Percentiles rank a stretch among this genome's conserved stretches.
Conservation (phyloP, 2,113 vertebrate species). For the Vulpes vulpes region DNA sequence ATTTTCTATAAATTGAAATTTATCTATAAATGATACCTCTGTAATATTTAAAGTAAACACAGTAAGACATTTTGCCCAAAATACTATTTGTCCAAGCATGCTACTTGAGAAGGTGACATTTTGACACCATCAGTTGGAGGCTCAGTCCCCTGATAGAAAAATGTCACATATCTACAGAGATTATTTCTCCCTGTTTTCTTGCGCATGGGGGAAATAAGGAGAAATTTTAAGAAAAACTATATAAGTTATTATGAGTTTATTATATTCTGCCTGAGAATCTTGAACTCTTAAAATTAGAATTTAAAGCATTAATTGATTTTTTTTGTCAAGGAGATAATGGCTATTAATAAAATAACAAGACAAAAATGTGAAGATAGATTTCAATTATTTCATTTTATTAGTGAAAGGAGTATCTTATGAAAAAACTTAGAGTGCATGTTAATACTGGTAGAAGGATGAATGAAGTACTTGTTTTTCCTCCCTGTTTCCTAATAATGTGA, state of each 20-base stretch:
- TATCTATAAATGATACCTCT: not conserved
- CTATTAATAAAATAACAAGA: not conserved
- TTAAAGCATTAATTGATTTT: constrained; percentile 16
- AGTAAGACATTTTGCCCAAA: not conserved
- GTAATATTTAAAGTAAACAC: constrained; percentile 15
- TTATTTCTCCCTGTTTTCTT: not conserved
- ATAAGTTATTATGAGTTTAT: not conserved
- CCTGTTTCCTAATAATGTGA: not conserved
- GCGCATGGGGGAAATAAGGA: not conserved
- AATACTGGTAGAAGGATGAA: not conserved
- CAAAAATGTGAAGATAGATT: not conserved
- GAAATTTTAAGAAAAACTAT: not conserved
- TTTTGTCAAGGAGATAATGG: not conserved
- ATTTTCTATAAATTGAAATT: not conserved
- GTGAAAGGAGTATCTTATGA: not conserved
- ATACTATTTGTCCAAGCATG: not conserved
- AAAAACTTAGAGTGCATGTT: not conserved
- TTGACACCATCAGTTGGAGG: constrained; percentile 13
- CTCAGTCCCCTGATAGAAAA: not conserved
- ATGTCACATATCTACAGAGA: not conserved
- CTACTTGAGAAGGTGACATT: constrained; percentile 45
- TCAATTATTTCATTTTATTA: not conserved
- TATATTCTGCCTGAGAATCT: not conserved
- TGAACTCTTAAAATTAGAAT: constrained; percentile 32
- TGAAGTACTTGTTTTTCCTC: not conserved